Percentiles rank a stretch among this genome's conserved stretches.
Evolutionary conservation across 2,797 vertebrate genomes (phyloP).

Genomic region (Crocidura indochinensis): DNA sequence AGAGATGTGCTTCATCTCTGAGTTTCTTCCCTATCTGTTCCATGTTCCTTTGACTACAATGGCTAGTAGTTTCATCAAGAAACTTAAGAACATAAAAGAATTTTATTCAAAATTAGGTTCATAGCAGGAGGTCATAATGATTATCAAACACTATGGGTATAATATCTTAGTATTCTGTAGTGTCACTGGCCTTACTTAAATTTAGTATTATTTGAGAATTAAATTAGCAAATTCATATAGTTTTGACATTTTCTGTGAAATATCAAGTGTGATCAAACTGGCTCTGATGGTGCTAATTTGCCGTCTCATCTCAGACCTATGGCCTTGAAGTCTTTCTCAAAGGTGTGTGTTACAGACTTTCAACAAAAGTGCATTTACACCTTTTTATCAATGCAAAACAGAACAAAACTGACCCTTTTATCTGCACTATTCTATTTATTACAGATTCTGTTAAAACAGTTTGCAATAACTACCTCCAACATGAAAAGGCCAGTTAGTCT

Average conservation of each 20-base stretch:
- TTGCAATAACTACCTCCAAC: slow-evolving; percentile 48
- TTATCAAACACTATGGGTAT: not conserved
- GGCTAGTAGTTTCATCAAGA: slow-evolving; percentile 41
- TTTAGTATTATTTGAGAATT: slow-evolving; percentile 21
- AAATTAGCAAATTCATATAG: not conserved
- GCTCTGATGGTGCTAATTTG: not conserved
- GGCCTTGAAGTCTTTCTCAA: not conserved
- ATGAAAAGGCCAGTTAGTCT: slow-evolving; percentile 71
- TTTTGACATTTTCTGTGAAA: not conserved
- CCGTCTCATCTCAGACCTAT: not conserved
- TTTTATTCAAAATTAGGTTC: slow-evolving; percentile 48
- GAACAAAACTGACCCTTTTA: slow-evolving; percentile 19
- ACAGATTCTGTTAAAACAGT: slow-evolving; percentile 39
- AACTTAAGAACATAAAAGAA: not conserved
- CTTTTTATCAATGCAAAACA: slow-evolving; percentile 41
- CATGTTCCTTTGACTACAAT: not conserved
- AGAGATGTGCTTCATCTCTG: no score
- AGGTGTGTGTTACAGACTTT: not conserved
- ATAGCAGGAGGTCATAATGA: slow-evolving; percentile 21
- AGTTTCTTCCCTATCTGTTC: no score
- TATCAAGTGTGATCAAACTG: not conserved
- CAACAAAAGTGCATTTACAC: not conserved
- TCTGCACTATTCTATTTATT: slow-evolving; percentile 11
- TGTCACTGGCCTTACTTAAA: not conserved
- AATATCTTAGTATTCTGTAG: not conserved